phyloP scores from a whole-genome alignment of 2,797 vertebrate species.

The Acrossocheilus fasciatus region DNA sequence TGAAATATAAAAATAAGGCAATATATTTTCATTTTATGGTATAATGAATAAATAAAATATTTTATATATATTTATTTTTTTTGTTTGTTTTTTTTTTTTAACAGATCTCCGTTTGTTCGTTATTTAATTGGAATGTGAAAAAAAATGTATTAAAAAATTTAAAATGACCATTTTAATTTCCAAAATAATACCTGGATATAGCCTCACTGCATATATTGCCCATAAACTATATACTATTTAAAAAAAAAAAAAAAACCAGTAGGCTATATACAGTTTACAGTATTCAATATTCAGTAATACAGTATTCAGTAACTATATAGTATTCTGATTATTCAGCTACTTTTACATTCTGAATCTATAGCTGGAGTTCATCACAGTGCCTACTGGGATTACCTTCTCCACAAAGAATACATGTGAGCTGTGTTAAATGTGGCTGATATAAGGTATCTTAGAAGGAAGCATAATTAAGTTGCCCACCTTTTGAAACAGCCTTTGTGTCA shows the following conservation, averaged over 20 bases:
- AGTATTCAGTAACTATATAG: not conserved
- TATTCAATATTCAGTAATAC: not conserved
- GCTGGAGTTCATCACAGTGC: not conserved
- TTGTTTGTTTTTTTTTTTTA: not conserved
- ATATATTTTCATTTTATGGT: too few species aligned
- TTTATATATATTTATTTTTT: too few species aligned
- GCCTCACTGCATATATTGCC: not conserved
- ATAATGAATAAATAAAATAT: too few species aligned
- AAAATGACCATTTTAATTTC: not conserved
- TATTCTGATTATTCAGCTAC: not conserved
- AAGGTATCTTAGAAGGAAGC: not conserved
- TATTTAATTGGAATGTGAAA: not conserved
- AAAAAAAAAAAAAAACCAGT: not conserved
- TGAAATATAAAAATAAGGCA: not conserved
- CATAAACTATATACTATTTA: not conserved
- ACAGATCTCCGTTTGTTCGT: not conserved
- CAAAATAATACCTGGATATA: not conserved
- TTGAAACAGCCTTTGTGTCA: not conserved
- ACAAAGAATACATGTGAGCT: not conserved
- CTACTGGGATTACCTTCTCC: not conserved
- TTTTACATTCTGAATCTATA: not conserved
- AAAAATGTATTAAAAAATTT: not conserved
- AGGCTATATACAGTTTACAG: not conserved
- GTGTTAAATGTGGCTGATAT: not conserved
- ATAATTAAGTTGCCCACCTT: constrained; percentile 11